Conservation (phyloP, 2,888 invertebrate species). For the Hartigia nigra region DNA sequence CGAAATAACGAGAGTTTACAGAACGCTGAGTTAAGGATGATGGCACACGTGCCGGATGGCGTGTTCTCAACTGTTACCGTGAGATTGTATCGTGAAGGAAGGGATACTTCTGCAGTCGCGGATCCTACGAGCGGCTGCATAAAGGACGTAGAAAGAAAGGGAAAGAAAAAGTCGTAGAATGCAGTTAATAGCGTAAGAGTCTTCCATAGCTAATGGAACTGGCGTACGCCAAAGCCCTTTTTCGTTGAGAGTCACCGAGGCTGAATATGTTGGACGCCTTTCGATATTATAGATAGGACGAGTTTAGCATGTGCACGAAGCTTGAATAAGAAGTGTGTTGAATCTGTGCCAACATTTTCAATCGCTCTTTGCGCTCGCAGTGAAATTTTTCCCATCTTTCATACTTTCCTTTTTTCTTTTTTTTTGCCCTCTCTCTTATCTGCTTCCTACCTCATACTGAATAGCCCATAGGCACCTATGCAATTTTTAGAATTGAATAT, state of each 20-base stretch:
- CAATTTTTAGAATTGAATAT: constrained; percentile 52
- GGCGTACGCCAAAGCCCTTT: not conserved
- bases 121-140: not conserved
- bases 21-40: not conserved
- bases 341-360: constrained; percentile 58
- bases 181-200: not conserved
- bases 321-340: constrained; percentile 52
- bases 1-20: not conserved
- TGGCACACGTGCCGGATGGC: not conserved
- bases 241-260: not conserved
- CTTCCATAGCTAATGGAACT: not conserved
- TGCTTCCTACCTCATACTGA: constrained; percentile 18
- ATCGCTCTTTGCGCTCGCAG: constrained; percentile 52
- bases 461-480: constrained; percentile 43
- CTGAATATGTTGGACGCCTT: not conserved
- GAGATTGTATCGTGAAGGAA: not conserved
- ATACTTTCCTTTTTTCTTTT: constrained; percentile 17
- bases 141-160: not conserved
- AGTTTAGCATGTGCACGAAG: constrained; percentile 50
- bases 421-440: constrained; percentile 6
- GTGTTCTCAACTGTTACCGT: not conserved
- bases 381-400: constrained; percentile 14
- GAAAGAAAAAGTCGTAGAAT: not conserved
- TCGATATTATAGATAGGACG: constrained; percentile 43
- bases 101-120: not conserved